Base-by-base conservation (phyloP, 2,888 invertebrate species). In the Slavum lentiscoides region DNA sequence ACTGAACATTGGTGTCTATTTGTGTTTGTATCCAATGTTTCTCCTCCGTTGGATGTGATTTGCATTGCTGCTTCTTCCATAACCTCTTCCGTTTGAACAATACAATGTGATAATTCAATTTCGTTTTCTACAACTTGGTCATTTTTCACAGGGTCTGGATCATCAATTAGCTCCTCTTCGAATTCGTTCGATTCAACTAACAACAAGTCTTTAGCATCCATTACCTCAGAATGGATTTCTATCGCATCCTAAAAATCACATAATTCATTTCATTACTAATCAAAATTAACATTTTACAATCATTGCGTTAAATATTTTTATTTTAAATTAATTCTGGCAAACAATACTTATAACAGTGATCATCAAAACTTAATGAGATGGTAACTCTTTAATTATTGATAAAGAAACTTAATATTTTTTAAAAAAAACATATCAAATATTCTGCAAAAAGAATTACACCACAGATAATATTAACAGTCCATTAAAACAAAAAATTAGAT, bases 121-220 rank as follows among this genome's bases (percentile, higher is more conserved):
- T 77, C 77, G 37, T 69, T 69, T 77, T 77, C 69, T 37, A 69
- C 53, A n/a, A 37, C 15, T 37, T 77, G 69, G 21, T 77, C 7
- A 69, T 69, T 37, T n/a, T 69, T 17, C 0, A 62, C 30, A 53
- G 37, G 17, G 6, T 61, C 69, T 61, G 77, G 61, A 61, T 77
- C 77, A 37, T 77, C 77, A 55, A 77, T 77, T 30, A 77, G 37
- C 30, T 77, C 49, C 7, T 77, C 77, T 62, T 69, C 69, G 37
- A 62, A 69, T 53, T 69, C 53, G 69, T 77, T 53, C 15, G 43
- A 17, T 17, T 77, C 77, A 7, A 61, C 59, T 62, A 77, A 77
- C 62, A 77, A 70, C 9, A 69, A 37, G 17, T 69, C 19, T 77
- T 77, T 77, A 61, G 15, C 23, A 30, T 68, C 6, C 15, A 76